Percentiles rank a stretch among this genome's conserved stretches.
Conservation (phyloP, 2,113 vertebrate species). For the Azemiops feae region DNA sequence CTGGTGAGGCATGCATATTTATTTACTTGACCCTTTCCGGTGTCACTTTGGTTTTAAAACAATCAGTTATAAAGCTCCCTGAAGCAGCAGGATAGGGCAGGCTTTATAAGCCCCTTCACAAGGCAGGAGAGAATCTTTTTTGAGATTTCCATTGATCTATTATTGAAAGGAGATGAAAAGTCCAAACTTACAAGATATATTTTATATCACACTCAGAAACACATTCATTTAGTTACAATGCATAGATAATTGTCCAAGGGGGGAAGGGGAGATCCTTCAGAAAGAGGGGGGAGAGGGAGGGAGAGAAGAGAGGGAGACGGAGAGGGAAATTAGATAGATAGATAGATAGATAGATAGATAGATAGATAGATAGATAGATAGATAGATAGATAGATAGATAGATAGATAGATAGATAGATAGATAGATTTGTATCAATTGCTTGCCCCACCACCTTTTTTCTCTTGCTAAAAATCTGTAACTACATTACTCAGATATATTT, state of each 20-base stretch:
- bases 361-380: background rate
- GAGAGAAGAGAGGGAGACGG: no score
- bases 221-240: background rate
- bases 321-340: background rate
- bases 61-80: constrained; percentile 63
- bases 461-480: background rate
- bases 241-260: constrained; percentile 24
- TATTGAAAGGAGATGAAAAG: constrained; percentile 11
- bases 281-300: no score
- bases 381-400: background rate
- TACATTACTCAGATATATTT: background rate
- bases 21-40: constrained; percentile 85
- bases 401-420: background rate
- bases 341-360: background rate
- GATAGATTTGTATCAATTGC: background rate
- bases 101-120: constrained; percentile 49
- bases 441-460: background rate
- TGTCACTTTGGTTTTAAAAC: constrained; percentile 78
- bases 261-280: background rate
- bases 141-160: constrained; percentile 38
- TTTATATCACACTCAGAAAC: background rate
- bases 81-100: constrained; percentile 59
- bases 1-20: constrained; percentile 91
- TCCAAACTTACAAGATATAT: background rate
- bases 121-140: constrained; percentile 28